Conservation (phyloP, 2,888 invertebrate species). For the Nemoura dubitans region DNA sequence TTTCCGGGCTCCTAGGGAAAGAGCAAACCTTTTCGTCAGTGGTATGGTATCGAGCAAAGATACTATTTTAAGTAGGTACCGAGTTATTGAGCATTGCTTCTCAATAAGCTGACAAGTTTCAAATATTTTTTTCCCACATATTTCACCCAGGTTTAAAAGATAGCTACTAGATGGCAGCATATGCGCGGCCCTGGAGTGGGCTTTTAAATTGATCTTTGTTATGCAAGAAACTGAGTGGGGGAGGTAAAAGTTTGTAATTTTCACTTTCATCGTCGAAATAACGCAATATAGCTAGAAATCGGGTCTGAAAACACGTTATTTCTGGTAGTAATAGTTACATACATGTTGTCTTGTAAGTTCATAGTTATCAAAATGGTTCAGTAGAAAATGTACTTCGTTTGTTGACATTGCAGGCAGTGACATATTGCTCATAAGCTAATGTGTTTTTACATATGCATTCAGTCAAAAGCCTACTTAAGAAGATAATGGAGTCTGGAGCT, state of each 20-base stretch:
- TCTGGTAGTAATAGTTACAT: neutral
- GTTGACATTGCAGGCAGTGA: neutral
- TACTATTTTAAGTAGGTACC: no score
- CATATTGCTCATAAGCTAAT: neutral
- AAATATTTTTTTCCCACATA: no score
- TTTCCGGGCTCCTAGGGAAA: no score
- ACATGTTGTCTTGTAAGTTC: neutral
- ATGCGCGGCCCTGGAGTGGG: neutral
- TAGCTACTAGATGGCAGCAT: neutral
- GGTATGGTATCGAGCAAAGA: no score
- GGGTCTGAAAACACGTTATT: neutral
- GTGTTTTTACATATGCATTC: neutral
- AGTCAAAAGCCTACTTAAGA: neutral
- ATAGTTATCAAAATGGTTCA: neutral
- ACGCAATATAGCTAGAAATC: neutral
- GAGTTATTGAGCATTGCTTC: no score
- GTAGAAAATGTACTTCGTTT: neutral
- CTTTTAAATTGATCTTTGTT: neutral
- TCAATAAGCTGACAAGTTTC: no score
- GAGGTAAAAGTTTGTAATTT: conserved; percentile 12
- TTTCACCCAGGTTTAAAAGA: neutral
- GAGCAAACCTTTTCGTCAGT: no score
- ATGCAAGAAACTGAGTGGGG: conserved; percentile 12
- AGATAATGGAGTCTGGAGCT: neutral
- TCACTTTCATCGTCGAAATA: neutral